Conservation (phyloP, 2,113 vertebrate species). For the Sander vitreus region DNA sequence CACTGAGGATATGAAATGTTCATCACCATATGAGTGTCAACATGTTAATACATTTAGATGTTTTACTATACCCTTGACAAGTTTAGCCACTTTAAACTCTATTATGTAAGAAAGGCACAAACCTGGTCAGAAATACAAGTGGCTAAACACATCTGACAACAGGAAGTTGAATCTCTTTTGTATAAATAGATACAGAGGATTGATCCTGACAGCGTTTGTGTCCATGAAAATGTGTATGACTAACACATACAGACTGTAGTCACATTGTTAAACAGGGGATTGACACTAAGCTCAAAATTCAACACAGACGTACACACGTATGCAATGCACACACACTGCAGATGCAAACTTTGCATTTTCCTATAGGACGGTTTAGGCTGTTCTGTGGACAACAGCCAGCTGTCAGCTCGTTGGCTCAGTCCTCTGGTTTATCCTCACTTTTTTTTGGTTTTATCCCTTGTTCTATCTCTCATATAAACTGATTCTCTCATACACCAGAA, state of each 20-base stretch:
- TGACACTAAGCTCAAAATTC: slow-evolving; percentile 16
- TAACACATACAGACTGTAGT: not conserved
- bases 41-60: not conserved
- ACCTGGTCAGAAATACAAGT: no score
- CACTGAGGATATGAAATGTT: not conserved
- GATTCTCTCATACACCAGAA: slow-evolving; percentile 39
- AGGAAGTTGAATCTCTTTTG: not conserved
- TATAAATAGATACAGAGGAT: not conserved
- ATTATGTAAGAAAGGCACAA: no score
- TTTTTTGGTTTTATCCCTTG: not conserved
- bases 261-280: slow-evolving; percentile 24
- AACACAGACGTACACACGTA: slow-evolving; percentile 1
- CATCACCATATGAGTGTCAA: not conserved
- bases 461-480: slow-evolving; percentile 23
- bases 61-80: not conserved
- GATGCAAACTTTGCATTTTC: slow-evolving; percentile 38
- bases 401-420: slow-evolving; percentile 36
- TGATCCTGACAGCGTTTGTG: not conserved
- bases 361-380: slow-evolving; percentile 3
- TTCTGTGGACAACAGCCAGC: slow-evolving; percentile 42
- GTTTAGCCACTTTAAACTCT: not conserved
- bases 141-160: not conserved
- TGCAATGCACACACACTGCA: not conserved
- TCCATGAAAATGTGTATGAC: not conserved
- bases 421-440: slow-evolving; percentile 20